Base-by-base conservation (phyloP, 2,797 vertebrate genomes). In the Lacerta viridis region DNA sequence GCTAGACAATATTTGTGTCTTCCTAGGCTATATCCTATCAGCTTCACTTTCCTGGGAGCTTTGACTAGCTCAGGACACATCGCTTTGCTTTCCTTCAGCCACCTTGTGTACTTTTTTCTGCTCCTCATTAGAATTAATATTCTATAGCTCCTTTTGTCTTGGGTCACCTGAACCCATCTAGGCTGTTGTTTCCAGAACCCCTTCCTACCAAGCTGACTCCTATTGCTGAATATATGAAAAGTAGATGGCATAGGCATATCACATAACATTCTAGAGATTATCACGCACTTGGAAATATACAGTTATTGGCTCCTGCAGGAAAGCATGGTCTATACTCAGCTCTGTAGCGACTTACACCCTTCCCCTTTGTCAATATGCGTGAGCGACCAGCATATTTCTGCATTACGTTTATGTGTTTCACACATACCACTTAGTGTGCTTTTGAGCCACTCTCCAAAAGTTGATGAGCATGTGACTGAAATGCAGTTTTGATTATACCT, bases 261-360 rank as follows among this genome's bases (percentile, higher is more conserved):
- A 85, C 15, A 61, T 82, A 8, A 61, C 88, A 83, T 72, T 86
- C 41, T 89, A 90, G 87, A 90, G 81, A 89, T 6, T 0, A 0
- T 20, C 66, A 1, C 8, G 27, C 79, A 80, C 6, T 69, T 23
- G 20, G 61, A 64, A 64, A 23, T 2, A 23, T 43, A 46, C 27
- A 5, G 71, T 33, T 50, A 7, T 36, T 36, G 8, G 4, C n/a
- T 83, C 43, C 18, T 71, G 8, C 20, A 23, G 17, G 27, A 79
- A 7, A 27, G 7, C 29, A 79, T 79, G 46, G 20, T 79, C 77
- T 79, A 11, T 8, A 18, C 29, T 79, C 27, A 79, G 46, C 59
- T 39, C 25, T 36, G n/a, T 27, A 10, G 33, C 27, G 59, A 81
- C 10, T 64, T 36, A n/a, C 7, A 50, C 46, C 6, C 27, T 9